Evolutionary conservation across 92 coral and sea anemone genomes (phyloP), one percentile per base, ranked within the genome.

Genomic region (Paramuricea clavata): DNA sequence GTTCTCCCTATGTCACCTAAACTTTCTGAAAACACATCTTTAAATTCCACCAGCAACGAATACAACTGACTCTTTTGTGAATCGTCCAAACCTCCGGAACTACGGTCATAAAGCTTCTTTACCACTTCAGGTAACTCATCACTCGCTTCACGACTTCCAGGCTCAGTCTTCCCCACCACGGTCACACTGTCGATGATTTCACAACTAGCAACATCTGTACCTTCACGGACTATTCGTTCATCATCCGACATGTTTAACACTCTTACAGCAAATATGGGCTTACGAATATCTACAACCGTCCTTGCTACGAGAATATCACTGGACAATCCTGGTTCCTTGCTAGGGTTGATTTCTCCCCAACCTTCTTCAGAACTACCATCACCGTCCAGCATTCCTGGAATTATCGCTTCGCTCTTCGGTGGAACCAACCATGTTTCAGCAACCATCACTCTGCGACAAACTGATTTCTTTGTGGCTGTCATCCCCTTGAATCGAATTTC

Each of bases 341-440:
- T 70, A 8, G 77, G 77, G 21, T 1, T 34, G 2, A 70, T 2
- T 70, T 70, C 77, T 33, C 47, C 77, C 77, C 77, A 70, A 21
- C 88, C 65, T 73, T 84, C 81, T 36, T 69, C 67, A 34, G 60
- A 57, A 61, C 32, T 30, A 35, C 54, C 81, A 35, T 54, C 41
- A 49, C 76, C 82, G 57, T 49, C 88, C 81, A 73, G 54, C 26
- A 84, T 81, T 73, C 88, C 88, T 26, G 82, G 88, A 44, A 56
- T 76, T 22, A 76, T 73, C 70, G 65, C 82, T 73, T 84, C 88
- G 25, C 81, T 59, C 52, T 59, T 76, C 27, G 88, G 88, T 7
- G 83, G 88, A 32, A 72, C 83, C 5, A 39, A 30, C 49, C 75
- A 76, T 49, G 69, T 84, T 28, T 84, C 73, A 12, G 83, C 89